Conservation (phyloP, 1,140 invertebrate genomes). For the Drosophila murphyi region DNA sequence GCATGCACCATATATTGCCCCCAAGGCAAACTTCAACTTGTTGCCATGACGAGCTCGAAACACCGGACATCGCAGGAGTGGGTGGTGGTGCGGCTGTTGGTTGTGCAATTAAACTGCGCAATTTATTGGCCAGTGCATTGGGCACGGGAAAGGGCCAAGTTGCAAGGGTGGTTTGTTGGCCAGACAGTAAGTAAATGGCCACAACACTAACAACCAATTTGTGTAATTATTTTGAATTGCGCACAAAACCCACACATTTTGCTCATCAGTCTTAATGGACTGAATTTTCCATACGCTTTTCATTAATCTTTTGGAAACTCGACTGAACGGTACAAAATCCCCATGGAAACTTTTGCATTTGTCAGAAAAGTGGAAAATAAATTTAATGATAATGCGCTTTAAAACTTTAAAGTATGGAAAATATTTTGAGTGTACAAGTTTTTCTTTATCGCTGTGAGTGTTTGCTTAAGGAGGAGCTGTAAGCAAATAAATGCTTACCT, state of each 20-base stretch:
- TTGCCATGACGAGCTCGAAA: slow-evolving; percentile 22
- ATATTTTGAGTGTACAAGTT: too few relatives aligned
- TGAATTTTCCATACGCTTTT: neutral
- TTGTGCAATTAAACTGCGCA: slow-evolving; percentile 31
- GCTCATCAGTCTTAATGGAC: slow-evolving; percentile 35
- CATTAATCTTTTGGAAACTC: neutral
- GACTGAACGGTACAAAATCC: too few relatives aligned
- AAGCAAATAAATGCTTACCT: too few relatives aligned
- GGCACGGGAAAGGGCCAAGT: neutral
- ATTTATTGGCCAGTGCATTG: slow-evolving; percentile 27
- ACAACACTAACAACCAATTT: slow-evolving; percentile 59
- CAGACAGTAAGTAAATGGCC: slow-evolving; percentile 1
- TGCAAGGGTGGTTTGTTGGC: neutral
- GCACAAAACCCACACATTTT: slow-evolving; percentile 37
- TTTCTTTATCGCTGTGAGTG: too few relatives aligned
- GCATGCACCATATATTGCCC: slow-evolving; percentile 14
- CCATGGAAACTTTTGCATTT: too few relatives aligned
- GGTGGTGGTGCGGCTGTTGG: neutral
- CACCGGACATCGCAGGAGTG: slow-evolving; percentile 1
- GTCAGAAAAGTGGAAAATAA: too few relatives aligned
- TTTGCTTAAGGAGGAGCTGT: too few relatives aligned
- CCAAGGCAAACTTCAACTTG: slow-evolving; percentile 10
- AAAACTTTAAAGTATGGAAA: too few relatives aligned
- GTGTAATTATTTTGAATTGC: slow-evolving; percentile 61
- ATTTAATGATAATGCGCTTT: too few relatives aligned